Evolutionary conservation across 2,113 vertebrate species (phyloP).

Genomic region (Cryptotis parvus): DNA sequence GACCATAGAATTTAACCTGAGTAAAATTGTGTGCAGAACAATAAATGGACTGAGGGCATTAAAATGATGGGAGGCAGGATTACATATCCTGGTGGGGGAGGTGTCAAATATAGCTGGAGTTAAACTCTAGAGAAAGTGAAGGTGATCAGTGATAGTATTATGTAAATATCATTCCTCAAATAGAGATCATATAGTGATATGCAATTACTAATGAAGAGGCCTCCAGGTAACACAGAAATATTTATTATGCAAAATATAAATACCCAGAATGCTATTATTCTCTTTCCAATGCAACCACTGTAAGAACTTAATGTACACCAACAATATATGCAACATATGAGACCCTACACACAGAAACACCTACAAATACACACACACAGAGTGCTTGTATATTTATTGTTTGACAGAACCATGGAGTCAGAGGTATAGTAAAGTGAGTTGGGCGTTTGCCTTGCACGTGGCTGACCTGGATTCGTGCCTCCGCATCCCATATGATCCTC

Average conservation of each 20-base stretch:
- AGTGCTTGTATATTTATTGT: not conserved
- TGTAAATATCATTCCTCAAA: not conserved
- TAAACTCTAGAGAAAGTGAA: conserved; percentile 4
- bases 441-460: too few relatives aligned
- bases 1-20: not conserved
- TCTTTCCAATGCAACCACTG: not conserved
- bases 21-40: not conserved
- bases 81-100: not conserved
- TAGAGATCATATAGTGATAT: not conserved
- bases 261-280: not conserved
- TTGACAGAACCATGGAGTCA: too few relatives aligned
- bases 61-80: not conserved
- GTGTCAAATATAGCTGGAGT: conserved; percentile 18
- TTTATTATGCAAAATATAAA: conserved; percentile 37
- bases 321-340: not conserved
- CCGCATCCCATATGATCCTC: too few relatives aligned
- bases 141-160: not conserved
- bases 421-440: too few relatives aligned
- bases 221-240: not conserved
- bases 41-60: not conserved
- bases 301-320: not conserved
- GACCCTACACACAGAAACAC: not conserved
- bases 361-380: not conserved
- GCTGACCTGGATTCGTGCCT: too few relatives aligned
- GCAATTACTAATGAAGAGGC: not conserved